Percentiles rank a stretch among this genome's conserved stretches.
Conservation (phyloP, 2,888 invertebrate species). For the Adineta ricciae region DNA sequence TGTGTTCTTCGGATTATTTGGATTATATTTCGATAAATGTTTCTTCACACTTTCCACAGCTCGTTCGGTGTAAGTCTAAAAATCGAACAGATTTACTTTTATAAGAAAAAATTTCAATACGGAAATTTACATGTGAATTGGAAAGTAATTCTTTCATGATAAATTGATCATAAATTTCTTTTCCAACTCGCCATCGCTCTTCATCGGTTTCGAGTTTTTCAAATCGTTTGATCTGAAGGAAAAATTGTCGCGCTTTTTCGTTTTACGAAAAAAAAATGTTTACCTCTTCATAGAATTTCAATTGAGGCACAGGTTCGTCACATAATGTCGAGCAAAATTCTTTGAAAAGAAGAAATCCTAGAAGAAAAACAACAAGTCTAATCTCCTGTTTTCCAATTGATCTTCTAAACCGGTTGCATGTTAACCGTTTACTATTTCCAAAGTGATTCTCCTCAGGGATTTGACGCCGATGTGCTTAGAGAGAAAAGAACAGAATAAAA, state of each 20-base stretch:
- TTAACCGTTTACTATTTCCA: background rate
- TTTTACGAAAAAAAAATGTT: no score
- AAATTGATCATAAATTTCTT: conserved; percentile 97
- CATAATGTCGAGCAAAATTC: conserved; percentile 94
- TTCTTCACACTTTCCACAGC: conserved; percentile 94
- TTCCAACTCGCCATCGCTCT: conserved; percentile 82
- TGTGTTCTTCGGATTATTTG: conserved; percentile 42
- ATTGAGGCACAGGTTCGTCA: conserved; percentile 90
- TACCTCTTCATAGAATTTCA: conserved; percentile 99
- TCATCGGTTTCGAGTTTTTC: conserved; percentile 95
- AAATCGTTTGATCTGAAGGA: conserved; percentile 79
- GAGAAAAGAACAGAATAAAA: background rate
- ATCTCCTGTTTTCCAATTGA: background rate
- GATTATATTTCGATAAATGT: conserved; percentile 89
- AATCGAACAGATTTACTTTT: conserved; percentile 40
- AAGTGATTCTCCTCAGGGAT: background rate
- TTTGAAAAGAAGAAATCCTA: conserved; percentile 95
- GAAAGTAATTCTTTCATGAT: conserved; percentile 99
- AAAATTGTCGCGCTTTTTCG: no score
- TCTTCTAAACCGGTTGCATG: background rate
- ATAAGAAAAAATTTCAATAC: background rate
- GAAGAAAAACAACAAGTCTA: conserved; percentile 37
- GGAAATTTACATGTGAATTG: conserved; percentile 81
- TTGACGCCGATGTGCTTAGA: background rate
- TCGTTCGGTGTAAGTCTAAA: conserved; percentile 92